Evolutionary conservation across 2,113 vertebrate genomes (phyloP).

Genomic region (Tamias sibiricus): DNA sequence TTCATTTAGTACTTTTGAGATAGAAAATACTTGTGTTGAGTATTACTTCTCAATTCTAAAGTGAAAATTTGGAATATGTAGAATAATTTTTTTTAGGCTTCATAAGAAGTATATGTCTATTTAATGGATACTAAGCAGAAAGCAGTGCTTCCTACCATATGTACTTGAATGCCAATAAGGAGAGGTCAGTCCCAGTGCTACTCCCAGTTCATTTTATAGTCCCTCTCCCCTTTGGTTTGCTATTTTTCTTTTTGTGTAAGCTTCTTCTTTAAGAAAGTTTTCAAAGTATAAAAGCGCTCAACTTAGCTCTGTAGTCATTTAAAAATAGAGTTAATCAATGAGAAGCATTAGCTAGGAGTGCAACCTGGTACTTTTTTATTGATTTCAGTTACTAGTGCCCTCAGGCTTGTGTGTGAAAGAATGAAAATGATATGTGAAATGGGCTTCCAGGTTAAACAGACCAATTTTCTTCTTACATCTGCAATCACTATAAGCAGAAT

Average conservation of each 20-base stretch:
- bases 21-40: constrained; percentile 20
- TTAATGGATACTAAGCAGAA: not conserved
- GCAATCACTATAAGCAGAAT: constrained; percentile 49
- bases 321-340: constrained; percentile 85
- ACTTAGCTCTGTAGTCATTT: constrained; percentile 81
- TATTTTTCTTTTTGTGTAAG: constrained; percentile 22
- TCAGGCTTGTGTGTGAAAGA: constrained; percentile 64
- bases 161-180: not conserved
- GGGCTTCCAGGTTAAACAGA: constrained; percentile 66
- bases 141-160: not conserved
- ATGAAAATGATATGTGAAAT: constrained; percentile 82
- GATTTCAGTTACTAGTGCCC: constrained; percentile 77
- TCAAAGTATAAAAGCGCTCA: constrained; percentile 77
- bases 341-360: constrained; percentile 64
- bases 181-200: not conserved
- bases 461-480: constrained; percentile 43
- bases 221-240: not conserved
- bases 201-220: not conserved
- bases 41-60: not conserved
- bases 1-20: constrained; percentile 5
- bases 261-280: constrained; percentile 75
- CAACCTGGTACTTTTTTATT: constrained; percentile 75
- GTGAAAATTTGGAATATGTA: constrained; percentile 34
- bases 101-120: not conserved
- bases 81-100: not conserved